These are phyloP conservation scores for Hippocampus guttulatus DNA, from an alignment of 2,113 vertebrate species.

Conservation along the genomic window DNA sequence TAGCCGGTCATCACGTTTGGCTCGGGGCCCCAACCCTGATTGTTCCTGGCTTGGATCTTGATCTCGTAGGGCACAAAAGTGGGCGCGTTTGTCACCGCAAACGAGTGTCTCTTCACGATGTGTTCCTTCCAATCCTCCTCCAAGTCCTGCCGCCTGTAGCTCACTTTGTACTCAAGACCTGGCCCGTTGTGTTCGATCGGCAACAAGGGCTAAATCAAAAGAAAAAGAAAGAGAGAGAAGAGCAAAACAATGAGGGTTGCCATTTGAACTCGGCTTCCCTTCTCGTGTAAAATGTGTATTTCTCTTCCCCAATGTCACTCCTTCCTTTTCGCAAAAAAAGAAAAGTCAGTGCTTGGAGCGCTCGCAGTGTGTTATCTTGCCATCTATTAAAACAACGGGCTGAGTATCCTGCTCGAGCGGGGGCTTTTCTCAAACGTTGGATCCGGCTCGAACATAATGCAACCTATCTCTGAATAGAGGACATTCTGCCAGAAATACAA, in stretches of 20 bases:
- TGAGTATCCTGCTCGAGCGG: slow-evolving; percentile 32
- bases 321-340: slow-evolving; percentile 40
- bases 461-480: slow-evolving; percentile 43
- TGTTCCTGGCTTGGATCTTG: slow-evolving; percentile 85
- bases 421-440: slow-evolving; percentile 39
- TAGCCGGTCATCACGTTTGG: slow-evolving; percentile 78
- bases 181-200: slow-evolving; percentile 85
- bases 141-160: slow-evolving; percentile 78
- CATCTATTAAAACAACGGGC: slow-evolving; percentile 53
- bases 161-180: slow-evolving; percentile 87
- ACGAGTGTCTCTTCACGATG: slow-evolving; percentile 80
- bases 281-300: slow-evolving; percentile 39
- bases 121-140: slow-evolving; percentile 82
- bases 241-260: too few species aligned
- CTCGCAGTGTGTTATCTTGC: slow-evolving; percentile 18
- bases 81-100: slow-evolving; percentile 80
- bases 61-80: slow-evolving; percentile 91
- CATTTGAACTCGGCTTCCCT: slow-evolving; percentile 27
- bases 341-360: slow-evolving; percentile 21
- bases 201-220: slow-evolving; percentile 76
- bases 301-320: slow-evolving; percentile 26
- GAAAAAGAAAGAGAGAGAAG: not conserved
- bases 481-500: slow-evolving; percentile 41
- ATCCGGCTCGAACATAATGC: slow-evolving; percentile 34
- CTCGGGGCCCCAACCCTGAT: slow-evolving; percentile 81